Conservation (phyloP, 2,888 invertebrate species). For the Ophion costatus region DNA sequence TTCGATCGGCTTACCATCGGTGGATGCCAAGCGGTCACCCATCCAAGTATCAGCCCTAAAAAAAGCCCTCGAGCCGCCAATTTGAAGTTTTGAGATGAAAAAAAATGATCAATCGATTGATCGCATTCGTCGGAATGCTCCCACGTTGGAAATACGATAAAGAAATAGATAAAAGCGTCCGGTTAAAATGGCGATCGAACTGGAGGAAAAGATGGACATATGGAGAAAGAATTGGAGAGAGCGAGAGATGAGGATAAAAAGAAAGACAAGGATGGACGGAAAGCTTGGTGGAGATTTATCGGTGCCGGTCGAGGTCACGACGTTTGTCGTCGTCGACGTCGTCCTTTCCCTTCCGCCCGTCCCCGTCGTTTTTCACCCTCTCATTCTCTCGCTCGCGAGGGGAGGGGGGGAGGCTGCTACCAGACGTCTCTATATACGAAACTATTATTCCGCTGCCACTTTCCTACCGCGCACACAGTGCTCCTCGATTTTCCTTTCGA, state of each 20-base stretch:
- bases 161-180: slow-evolving; percentile 9
- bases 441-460: slow-evolving; percentile 51
- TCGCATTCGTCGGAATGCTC: background rate
- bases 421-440: slow-evolving; percentile 55
- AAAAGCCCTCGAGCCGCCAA: too few relatives aligned
- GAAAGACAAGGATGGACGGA: slow-evolving; percentile 23
- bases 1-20: too few relatives aligned
- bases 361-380: slow-evolving; percentile 39
- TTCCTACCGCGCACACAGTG: slow-evolving; percentile 43
- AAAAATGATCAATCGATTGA: slow-evolving; percentile 7
- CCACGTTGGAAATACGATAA: background rate
- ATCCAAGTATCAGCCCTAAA: too few relatives aligned
- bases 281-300: slow-evolving; percentile 59
- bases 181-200: slow-evolving; percentile 41
- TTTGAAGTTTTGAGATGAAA: background rate
- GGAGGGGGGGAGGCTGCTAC: slow-evolving; percentile 20
- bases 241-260: background rate
- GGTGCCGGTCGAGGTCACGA: slow-evolving; percentile 66
- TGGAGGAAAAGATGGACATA: slow-evolving; percentile 8
- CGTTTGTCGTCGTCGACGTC: slow-evolving; percentile 67
- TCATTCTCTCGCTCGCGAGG: slow-evolving; percentile 21
- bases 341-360: slow-evolving; percentile 56
- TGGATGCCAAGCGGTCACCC: too few relatives aligned
- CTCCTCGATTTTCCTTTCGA: slow-evolving; percentile 45
- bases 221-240: background rate